A percentile compares a stretch with the other conserved stretches of the same genome.
Conservation (phyloP, 37 sponge, comb jelly and placozoan species). For the Ianthella basta region DNA sequence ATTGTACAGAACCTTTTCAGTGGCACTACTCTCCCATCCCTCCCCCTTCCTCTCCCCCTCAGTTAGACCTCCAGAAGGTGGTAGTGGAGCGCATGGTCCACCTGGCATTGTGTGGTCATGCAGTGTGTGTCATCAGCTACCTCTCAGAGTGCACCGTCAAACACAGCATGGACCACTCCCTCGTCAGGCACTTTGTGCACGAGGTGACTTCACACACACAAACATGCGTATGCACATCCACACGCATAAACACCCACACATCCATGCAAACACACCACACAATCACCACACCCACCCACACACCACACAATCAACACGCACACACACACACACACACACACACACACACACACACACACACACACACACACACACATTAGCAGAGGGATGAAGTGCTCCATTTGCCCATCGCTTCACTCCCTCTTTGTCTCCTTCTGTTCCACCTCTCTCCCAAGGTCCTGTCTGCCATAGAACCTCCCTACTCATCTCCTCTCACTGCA, state of each 20-base stretch:
- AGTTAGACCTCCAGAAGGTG: slow-evolving; percentile 77
- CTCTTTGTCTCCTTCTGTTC: no score
- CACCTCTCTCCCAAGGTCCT: slow-evolving; percentile 49
- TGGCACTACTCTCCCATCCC: no score
- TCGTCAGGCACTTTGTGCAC: slow-evolving; percentile 83
- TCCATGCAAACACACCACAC: not conserved
- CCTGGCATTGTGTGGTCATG: slow-evolving; percentile 85
- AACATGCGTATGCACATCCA: not conserved
- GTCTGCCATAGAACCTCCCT: slow-evolving; percentile 74
- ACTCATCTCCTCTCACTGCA: slow-evolving; percentile 63
- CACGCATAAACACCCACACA: slow-evolving; percentile 1
- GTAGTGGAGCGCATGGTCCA: slow-evolving; percentile 83
- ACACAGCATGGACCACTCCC: slow-evolving; percentile 78
- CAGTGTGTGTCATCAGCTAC: slow-evolving; percentile 36
- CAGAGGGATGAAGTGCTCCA: slow-evolving; percentile 56
- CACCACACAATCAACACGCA: not conserved
- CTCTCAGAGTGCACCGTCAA: slow-evolving; percentile 52
- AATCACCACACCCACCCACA: not conserved
- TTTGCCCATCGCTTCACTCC: slow-evolving; percentile 42
- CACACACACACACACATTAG: not conserved
- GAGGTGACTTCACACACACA: no score
- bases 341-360: not conserved
- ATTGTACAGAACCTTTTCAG: no score
- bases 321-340: not conserved
- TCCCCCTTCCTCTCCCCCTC: not conserved